phyloP scores from a whole-genome alignment of 2,797 vertebrate genomes.

The Epinephelus coioides region DNA sequence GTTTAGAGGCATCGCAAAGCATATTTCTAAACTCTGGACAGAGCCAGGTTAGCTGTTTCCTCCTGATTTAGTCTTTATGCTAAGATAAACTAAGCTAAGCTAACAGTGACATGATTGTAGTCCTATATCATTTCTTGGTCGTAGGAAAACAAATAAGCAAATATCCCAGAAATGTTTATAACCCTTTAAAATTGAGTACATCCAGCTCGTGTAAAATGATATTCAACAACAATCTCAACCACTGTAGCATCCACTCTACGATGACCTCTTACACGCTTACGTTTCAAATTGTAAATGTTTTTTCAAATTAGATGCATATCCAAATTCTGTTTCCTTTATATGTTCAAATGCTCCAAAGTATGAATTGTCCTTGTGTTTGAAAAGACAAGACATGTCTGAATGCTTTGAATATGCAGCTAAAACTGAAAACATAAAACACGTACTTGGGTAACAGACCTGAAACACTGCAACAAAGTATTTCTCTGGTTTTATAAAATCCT shows the following conservation, averaged over 20 bases:
- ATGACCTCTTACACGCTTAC: not conserved
- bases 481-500: not conserved
- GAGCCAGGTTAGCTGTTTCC: too few species aligned
- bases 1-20: too few species aligned
- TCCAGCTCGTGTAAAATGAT: not conserved
- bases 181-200: not conserved
- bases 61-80: too few species aligned
- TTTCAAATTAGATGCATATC: not conserved
- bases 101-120: too few species aligned
- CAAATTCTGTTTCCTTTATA: not conserved
- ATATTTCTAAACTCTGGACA: too few species aligned
- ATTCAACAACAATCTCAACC: not conserved
- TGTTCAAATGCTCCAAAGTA: not conserved
- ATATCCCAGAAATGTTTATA: too few species aligned
- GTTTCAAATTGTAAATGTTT: not conserved
- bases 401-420: not conserved
- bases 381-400: not conserved
- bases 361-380: not conserved
- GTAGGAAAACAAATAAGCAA: too few species aligned
- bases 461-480: not conserved
- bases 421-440: not conserved
- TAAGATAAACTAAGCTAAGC: too few species aligned
- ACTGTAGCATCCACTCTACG: not conserved
- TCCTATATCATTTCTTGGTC: too few species aligned
- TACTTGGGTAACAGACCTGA: not conserved